Base-by-base conservation (phyloP, 2,113 vertebrate genomes). In the Podiceps cristatus region DNA sequence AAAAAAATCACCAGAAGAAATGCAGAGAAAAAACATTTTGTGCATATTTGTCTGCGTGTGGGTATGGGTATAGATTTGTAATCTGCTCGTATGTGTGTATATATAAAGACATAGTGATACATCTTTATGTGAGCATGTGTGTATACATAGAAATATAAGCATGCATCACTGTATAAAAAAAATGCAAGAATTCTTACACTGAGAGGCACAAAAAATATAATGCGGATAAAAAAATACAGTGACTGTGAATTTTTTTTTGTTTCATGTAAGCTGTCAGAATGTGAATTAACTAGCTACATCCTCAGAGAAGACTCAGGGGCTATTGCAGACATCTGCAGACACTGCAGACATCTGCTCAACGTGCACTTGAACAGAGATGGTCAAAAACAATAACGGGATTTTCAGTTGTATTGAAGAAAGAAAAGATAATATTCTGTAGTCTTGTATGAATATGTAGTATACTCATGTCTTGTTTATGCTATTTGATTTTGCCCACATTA, bases 371-470 rank as follows among this genome's bases (percentile, higher is more conserved):
- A 77, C 72, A 75, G 66, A 47, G 22, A 79, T 89, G 53, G 78
- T 96, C 93, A 95, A 68, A 98, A 94, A 95, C 79, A 74, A 79
- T 91, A 96, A 92, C 64, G 83, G 71, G 89, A 95, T 89, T 75
- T 96, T 63, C 7, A 18, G 56, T 40, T 93, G 64, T 91, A 13
- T 29, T 90, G 86, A 86, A 94, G 82, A 83, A 93, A 86, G 71
- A 94, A 94, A 93, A 78, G 42, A 64, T 3, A 75, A 75, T 95
- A 68, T 84, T 86, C 71, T 64, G 72, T 97, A 79, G 85, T 71
- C 81, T 77, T 94, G 63, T 94, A 66, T 96, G 71, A 95, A 86
- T 95, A 84, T 69, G 13, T 42, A 55, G 24, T 44, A 37, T 19
- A 23, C 9, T 66, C 17, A 12, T 92, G 82, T 92, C 90, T 78